These are phyloP conservation scores for Coboldia fuscipes DNA, from an alignment of 1,140 invertebrate genomes.

Conservation along the genomic window DNA sequence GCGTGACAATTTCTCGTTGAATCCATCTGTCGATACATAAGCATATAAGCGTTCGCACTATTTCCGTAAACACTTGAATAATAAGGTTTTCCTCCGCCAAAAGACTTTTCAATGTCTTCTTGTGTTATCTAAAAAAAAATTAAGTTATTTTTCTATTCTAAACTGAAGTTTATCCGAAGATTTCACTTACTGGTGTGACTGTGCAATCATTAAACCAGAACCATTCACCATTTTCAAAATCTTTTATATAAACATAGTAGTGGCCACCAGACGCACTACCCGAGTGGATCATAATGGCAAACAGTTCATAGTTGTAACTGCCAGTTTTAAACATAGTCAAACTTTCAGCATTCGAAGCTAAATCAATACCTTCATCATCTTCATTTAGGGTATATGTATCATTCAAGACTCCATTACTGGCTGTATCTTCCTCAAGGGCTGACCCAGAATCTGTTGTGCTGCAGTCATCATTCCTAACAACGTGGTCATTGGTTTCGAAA, in stretches of 20 bases:
- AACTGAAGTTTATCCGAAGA: slow-evolving; percentile 1
- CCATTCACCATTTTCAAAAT: slow-evolving; percentile 55
- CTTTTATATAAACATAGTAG: slow-evolving; percentile 88
- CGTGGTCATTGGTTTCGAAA: slow-evolving; percentile 10
- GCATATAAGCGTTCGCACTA: slow-evolving; percentile 84
- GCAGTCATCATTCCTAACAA: slow-evolving; percentile 35
- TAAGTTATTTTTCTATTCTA: neutral
- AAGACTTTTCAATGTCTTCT: slow-evolving; percentile 68
- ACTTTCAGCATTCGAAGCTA: slow-evolving; percentile 30
- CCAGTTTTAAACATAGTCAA: slow-evolving; percentile 24
- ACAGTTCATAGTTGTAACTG: slow-evolving; percentile 69
- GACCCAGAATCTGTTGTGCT: slow-evolving; percentile 47
- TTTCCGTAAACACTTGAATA: slow-evolving; percentile 55
- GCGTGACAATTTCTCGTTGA: slow-evolving; percentile 41
- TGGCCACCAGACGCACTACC: slow-evolving; percentile 81
- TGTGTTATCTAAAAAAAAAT: slow-evolving; percentile 37
- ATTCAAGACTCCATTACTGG: slow-evolving; percentile 14
- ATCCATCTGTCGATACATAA: slow-evolving; percentile 77
- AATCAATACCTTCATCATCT: slow-evolving; percentile 46
- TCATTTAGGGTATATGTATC: slow-evolving; percentile 20
- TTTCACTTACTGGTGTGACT: slow-evolving; percentile 32
- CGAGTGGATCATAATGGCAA: slow-evolving; percentile 85
- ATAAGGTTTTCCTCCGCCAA: slow-evolving; percentile 55
- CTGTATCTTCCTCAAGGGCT: slow-evolving; percentile 39
- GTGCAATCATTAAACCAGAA: slow-evolving; percentile 67